A percentile compares a stretch with the other conserved stretches of the same genome.
Evolutionary conservation across 1,140 invertebrate species (phyloP).

Genomic region (Heliconius congener): DNA sequence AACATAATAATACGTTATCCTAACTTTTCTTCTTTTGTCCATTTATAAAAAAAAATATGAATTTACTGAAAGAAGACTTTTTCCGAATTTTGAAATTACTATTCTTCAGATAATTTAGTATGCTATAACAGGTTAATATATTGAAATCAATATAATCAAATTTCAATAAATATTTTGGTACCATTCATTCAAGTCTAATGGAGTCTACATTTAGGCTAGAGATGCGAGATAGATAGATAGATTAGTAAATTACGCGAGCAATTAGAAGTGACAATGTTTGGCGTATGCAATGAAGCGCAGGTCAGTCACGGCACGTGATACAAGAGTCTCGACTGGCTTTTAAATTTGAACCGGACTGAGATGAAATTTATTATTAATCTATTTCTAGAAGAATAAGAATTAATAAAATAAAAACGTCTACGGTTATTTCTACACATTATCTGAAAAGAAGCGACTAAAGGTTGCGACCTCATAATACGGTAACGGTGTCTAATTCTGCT

Average conservation of each 20-base stretch:
- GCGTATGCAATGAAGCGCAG: slow-evolving; percentile 55
- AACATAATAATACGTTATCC: too few species aligned
- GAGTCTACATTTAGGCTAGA: slow-evolving; percentile 13
- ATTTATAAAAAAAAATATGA: too few species aligned
- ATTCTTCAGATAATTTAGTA: too few species aligned
- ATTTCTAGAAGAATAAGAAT: not conserved
- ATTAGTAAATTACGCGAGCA: slow-evolving; percentile 64
- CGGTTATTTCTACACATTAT: not conserved
- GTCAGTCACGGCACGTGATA: slow-evolving; percentile 55
- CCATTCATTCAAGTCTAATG: not conserved
- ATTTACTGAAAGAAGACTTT: too few species aligned
- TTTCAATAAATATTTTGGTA: not conserved
- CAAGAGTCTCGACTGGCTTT: slow-evolving; percentile 4
- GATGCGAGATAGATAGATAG: slow-evolving; percentile 51
- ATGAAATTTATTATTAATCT: not conserved
- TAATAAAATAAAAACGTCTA: not conserved
- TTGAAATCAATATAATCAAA: too few species aligned
- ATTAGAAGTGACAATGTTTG: slow-evolving; percentile 67
- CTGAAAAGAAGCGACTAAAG: not conserved
- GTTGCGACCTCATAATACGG: not conserved
- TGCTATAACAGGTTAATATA: too few species aligned
- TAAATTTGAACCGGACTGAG: not conserved
- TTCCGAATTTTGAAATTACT: too few species aligned
- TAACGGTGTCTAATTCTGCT: not conserved
- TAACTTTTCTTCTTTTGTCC: too few species aligned